Evolutionary conservation across 92 coral and sea anemone genomes (phyloP).

Genomic region (Epizoanthus ramosus): DNA sequence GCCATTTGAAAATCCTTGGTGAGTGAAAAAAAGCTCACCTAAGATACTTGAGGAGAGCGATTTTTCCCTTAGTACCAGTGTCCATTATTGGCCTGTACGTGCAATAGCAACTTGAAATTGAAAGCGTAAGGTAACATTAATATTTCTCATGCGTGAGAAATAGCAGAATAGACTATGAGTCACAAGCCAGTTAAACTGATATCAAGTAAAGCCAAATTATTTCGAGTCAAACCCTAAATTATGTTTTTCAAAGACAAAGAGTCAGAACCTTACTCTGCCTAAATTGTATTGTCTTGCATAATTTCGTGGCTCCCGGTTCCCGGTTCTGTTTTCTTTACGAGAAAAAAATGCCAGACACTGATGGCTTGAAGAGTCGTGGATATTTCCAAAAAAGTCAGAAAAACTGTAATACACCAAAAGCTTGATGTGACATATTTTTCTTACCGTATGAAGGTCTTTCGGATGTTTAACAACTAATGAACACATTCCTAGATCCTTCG

Average conservation of each 20-base stretch:
- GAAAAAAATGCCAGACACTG: slow-evolving; percentile 3
- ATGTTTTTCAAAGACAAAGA: slow-evolving; percentile 19
- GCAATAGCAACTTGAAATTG: too few species aligned
- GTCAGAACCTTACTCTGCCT: background rate
- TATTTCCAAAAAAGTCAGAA: background rate
- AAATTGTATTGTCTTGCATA: slow-evolving; percentile 26
- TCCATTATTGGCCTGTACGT: too few species aligned
- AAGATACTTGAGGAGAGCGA: too few species aligned
- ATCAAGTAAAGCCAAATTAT: slow-evolving; percentile 26
- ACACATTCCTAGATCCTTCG: background rate
- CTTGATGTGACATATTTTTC: too few species aligned
- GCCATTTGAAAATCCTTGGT: too few species aligned
- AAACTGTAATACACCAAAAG: too few species aligned
- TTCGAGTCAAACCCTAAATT: slow-evolving; percentile 23
- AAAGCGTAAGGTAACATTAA: too few species aligned
- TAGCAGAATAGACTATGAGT: too few species aligned
- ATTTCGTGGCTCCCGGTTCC: slow-evolving; percentile 33
- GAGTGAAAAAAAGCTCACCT: too few species aligned
- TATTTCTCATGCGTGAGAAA: too few species aligned
- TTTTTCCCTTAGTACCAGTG: too few species aligned
- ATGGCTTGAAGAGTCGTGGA: slow-evolving; percentile 29
- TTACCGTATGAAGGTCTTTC: too few species aligned
- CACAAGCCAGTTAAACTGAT: background rate
- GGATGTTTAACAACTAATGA: slow-evolving; percentile 14
- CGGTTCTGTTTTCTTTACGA: background rate